A percentile compares a stretch with the other conserved stretches of the same genome.
Conservation (phyloP, 2,797 vertebrate species). For the Chiroxiphia lanceolata region DNA sequence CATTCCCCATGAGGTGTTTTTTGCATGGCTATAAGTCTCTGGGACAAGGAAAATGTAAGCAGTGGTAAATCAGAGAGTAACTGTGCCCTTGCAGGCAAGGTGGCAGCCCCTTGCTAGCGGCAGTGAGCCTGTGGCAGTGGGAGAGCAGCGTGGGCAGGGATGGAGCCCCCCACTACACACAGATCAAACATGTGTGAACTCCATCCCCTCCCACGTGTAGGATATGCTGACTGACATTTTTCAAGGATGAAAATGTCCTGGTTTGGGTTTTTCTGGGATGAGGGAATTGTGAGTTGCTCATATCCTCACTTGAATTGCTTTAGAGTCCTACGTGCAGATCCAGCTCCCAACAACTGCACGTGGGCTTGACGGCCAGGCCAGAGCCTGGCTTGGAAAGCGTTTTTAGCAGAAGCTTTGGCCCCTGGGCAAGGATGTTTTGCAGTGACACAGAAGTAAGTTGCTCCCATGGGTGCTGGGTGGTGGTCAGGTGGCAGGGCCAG, state of each 20-base stretch:
- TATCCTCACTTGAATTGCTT: background rate
- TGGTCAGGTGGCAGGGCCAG: background rate
- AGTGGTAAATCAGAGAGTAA: background rate
- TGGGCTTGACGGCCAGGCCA: background rate
- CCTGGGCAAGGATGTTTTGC: background rate
- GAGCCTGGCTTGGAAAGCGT: background rate
- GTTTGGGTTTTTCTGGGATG: background rate
- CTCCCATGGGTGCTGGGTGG: accelerated
- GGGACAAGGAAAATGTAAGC: background rate
- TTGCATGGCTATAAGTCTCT: background rate
- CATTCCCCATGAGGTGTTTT: background rate
- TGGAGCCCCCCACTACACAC: background rate
- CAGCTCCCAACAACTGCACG: background rate
- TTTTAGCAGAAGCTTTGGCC: background rate
- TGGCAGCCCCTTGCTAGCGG: too few relatives aligned
- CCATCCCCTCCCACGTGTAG: accelerated
- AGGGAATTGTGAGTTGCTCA: background rate
- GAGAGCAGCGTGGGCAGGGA: background rate
- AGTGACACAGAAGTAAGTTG: background rate
- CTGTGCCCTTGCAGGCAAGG: background rate
- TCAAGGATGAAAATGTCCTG: background rate
- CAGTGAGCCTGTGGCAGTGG: background rate
- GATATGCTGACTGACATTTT: background rate
- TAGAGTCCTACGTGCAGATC: background rate
- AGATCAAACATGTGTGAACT: background rate